Base-by-base conservation (phyloP, 2,888 invertebrate genomes). In the Piscicola geometra region DNA sequence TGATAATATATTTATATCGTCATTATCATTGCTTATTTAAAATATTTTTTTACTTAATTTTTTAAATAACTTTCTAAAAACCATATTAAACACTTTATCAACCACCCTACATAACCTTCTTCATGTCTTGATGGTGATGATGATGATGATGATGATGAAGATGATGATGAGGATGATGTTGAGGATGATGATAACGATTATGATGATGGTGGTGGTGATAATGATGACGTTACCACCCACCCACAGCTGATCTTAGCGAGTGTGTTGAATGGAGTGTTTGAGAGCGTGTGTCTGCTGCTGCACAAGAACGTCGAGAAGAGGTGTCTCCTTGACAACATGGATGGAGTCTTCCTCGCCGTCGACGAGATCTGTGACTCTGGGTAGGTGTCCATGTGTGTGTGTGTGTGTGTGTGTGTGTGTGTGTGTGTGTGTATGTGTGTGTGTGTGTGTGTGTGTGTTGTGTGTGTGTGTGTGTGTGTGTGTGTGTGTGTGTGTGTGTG, bases 321-420 rank as follows among this genome's bases (percentile, higher is more conserved):
- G 79, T 90, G 92, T 0, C 89, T 99, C 28, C 85, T 98, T 75
- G 98, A 99, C 80, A 94, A 93, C 83, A 87, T 99, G 82, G 98
- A 99, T 84, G 91, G 96, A 75, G 92, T 95, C 0, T 94, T 98
- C 92, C 86, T 99, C 81, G 94, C 96, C 0, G 89, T 98, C 83
- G 99, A 99, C 88, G 99, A 99, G 87, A 97, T 99, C 81, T 97
- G 97, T 85, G 99, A 99, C 88, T 94, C 94, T 83, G 98, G 98
- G 96, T 97, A 84, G 88, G 89, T 68, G n/a, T 33, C 1, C 5
- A 1, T 33, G 64, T 3, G 64, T 64, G 64, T 64, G 5, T n/a
- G n/a, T n/a, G n/a, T n/a, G n/a, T n/a, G 52, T n/a, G 52, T n/a
- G 52, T 50, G 52, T 50, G 52, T 50, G 52, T 50, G n/a, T n/a